phyloP scores from a whole-genome alignment of 2,113 vertebrate genomes.

The Synodontis membranacea region DNA sequence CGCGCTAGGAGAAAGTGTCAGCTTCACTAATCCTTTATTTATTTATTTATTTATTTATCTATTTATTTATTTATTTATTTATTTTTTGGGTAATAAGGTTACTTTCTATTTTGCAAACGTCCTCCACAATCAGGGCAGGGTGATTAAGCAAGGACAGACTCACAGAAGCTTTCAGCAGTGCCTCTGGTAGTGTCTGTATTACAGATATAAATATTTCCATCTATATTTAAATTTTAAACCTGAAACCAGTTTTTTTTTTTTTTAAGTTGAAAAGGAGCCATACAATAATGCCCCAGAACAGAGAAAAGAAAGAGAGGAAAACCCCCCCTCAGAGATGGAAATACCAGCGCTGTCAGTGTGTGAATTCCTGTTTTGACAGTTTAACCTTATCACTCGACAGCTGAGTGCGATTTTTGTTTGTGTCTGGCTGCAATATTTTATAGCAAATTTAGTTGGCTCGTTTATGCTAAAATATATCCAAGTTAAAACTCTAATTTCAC shows the following conservation, averaged over 20 bases:
- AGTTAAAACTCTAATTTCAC: not conserved
- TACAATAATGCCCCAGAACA: not conserved
- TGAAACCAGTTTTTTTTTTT: not conserved
- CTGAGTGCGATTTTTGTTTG: slow-evolving; percentile 7
- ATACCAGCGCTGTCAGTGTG: not conserved
- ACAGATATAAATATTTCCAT: not conserved
- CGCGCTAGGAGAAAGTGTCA: slow-evolving; percentile 16
- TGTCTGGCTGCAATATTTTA: not conserved
- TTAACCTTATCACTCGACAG: not conserved
- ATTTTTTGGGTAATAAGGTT: slow-evolving; percentile 20
- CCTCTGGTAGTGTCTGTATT: not conserved
- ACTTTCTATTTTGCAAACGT: slow-evolving; percentile 18
- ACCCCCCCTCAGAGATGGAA: not conserved
- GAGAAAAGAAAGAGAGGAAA: not conserved
- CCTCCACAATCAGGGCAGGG: not conserved
- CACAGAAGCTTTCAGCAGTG: slow-evolving; percentile 13
- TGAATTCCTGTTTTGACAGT: not conserved
- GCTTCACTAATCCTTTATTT: slow-evolving; percentile 15
- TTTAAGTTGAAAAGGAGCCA: not conserved
- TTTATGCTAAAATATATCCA: not conserved
- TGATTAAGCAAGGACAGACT: slow-evolving; percentile 19
- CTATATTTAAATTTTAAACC: not conserved
- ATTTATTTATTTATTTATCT: no score
- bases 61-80: no score
- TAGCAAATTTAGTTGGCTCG: not conserved